Base-by-base conservation (phyloP, 2,797 vertebrate genomes). In the Hydrocynus forskahlii region DNA sequence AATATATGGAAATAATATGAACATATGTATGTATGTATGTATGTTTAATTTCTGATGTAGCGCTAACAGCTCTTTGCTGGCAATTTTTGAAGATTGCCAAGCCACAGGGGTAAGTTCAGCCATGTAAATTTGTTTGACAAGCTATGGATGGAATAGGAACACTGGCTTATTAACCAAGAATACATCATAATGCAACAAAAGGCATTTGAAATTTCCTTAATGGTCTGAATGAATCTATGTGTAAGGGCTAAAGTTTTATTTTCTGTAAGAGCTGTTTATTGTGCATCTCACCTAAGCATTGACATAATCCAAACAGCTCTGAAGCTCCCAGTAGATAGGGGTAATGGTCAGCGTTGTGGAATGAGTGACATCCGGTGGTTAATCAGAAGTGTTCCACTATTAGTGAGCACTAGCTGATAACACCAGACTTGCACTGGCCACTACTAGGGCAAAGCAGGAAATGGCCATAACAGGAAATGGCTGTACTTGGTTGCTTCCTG, bases 401-500 rank as follows among this genome's bases (percentile, higher is more conserved):
- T 35, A 71, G 23, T 55, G 66, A 9, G 29, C 4, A 35, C 50
- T 35, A 50, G 43, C 40, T 52, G n/a, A 64, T 69, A 23, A 63
- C 45, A 7, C 38, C 59, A 60, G 68, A 90, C 85, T 90, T 87
- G 62, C 80, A 79, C 79, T 69, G 81, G 89, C 86, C 86, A 76
- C 70, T 38, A 43, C 81, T 83, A 82, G 86, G 86, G 86, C 86
- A 90, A 73, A 68, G 74, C 90, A 84, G 84, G 85, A 75, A 80
- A 87, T 88, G 84, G 85, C 90, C 91, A 93, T 92, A 94, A 94
- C 94, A 95, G 94, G 94, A 95, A 95, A 95, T 92, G 89, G 92
- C 88, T 92, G 78, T 81, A 90, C 88, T 91, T 90, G 88, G 87
- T 86, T 83, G 89, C 87, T 93, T 95, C 93, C 94, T 93, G 91